Conservation (phyloP, 2,888 invertebrate genomes). For the Agrochola lota region DNA sequence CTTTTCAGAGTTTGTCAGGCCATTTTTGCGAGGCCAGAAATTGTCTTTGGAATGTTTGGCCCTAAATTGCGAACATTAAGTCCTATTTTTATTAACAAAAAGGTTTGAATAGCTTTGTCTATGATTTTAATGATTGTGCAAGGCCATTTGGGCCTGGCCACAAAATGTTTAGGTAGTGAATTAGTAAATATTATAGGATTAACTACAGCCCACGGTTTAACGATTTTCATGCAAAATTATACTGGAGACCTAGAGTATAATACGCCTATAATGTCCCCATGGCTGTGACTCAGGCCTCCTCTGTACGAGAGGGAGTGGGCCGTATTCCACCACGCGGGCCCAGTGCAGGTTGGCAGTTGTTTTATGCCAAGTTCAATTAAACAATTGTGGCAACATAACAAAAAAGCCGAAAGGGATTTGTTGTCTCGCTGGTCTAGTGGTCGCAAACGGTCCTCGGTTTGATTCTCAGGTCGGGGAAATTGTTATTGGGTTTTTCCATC, state of each 20-base stretch:
- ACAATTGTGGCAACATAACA: neutral
- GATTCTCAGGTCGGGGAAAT: neutral
- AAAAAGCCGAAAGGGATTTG: neutral
- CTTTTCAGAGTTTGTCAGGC: neutral
- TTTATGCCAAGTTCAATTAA: neutral
- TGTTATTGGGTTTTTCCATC: too few species aligned
- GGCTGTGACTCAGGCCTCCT: neutral
- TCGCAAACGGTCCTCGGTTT: neutral
- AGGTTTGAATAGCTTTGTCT: neutral
- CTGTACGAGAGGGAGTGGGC: neutral
- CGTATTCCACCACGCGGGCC: neutral
- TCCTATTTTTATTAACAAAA: neutral
- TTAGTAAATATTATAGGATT: slow-evolving; percentile 25
- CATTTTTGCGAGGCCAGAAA: neutral
- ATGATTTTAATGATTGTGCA: neutral
- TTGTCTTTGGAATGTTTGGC: neutral
- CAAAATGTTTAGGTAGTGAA: slow-evolving; percentile 52
- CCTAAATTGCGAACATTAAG: neutral
- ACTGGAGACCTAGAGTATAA: too few species aligned
- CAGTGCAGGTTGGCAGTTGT: too few species aligned
- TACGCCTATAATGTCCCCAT: neutral
- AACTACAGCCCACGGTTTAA: slow-evolving; percentile 43
- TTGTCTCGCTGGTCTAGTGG: too few species aligned
- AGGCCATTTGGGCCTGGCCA: neutral
- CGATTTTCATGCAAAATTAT: slow-evolving; percentile 54